phyloP scores from a whole-genome alignment of 2,888 invertebrate genomes.

The Mantis religiosa region DNA sequence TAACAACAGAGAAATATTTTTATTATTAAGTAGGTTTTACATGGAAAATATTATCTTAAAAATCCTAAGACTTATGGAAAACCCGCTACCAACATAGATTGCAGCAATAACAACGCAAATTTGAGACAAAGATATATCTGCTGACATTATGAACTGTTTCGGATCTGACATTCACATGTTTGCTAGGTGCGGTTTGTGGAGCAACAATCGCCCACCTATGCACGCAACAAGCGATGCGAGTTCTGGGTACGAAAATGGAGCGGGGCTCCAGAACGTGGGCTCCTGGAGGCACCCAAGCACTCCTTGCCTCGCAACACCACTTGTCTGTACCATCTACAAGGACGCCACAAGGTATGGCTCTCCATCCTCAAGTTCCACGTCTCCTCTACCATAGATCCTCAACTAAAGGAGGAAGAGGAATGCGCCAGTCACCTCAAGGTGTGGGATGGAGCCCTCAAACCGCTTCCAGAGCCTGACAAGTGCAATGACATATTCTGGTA shows the following conservation, averaged over 20 bases:
- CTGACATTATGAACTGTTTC: no score
- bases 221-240: constrained; percentile 83
- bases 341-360: constrained; percentile 79
- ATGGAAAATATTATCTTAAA: no score
- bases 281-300: constrained; percentile 78
- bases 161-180: not conserved
- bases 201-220: constrained; percentile 74
- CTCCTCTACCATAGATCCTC: constrained; percentile 59
- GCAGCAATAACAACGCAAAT: no score
- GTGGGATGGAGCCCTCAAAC: constrained; percentile 70
- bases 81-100: no score
- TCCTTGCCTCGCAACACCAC: constrained; percentile 84
- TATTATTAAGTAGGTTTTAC: no score
- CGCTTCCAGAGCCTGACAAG: constrained; percentile 67
- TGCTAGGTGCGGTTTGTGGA: constrained; percentile 78
- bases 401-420: constrained; percentile 55
- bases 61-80: no score
- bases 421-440: constrained; percentile 78
- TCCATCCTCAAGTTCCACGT: constrained; percentile 83
- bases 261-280: constrained; percentile 67
- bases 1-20: no score
- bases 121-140: no score
- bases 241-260: constrained; percentile 64
- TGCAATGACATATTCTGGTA: constrained; percentile 81
- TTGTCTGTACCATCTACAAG: constrained; percentile 79